These are phyloP conservation scores for Cliona cf. orientalis DNA, from an alignment of 37 sponge, comb jelly and placozoan species.

Conservation along the genomic window DNA sequence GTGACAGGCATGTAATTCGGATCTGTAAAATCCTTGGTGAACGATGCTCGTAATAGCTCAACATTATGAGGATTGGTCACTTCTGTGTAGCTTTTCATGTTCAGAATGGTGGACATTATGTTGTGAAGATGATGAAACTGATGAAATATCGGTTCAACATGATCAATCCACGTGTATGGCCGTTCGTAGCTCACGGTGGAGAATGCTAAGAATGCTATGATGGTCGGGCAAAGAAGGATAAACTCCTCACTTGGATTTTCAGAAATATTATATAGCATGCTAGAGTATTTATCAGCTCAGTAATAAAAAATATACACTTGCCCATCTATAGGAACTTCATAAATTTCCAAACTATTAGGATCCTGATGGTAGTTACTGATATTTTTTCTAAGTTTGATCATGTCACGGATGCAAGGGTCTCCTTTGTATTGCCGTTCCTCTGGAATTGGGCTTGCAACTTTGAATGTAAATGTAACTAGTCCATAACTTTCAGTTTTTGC, in stretches of 20 bases:
- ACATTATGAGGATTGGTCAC: conserved; percentile 34
- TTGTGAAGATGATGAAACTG: conserved; percentile 37
- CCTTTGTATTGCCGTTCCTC: too few relatives aligned
- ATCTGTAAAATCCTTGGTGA: conserved; percentile 15
- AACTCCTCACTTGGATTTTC: too few relatives aligned
- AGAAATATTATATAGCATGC: too few relatives aligned
- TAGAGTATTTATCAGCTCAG: too few relatives aligned
- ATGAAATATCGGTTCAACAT: conserved; percentile 41
- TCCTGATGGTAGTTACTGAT: too few relatives aligned
- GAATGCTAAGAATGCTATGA: background rate
- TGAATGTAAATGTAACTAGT: conserved; percentile 31
- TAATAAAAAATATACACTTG: conserved; percentile 36
- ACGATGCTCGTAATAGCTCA: conserved; percentile 3
- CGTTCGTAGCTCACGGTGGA: background rate
- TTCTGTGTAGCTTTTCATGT: conserved; percentile 36
- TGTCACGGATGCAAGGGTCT: too few relatives aligned
- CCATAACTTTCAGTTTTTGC: conserved; percentile 1
- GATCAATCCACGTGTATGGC: conserved; percentile 36
- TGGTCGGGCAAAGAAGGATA: too few relatives aligned
- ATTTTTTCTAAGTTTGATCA: too few relatives aligned
- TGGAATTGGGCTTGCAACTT: background rate
- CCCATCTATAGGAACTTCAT: conserved; percentile 30
- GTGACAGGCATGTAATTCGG: conserved; percentile 74
- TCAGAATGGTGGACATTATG: conserved; percentile 45
- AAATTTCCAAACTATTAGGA: too few relatives aligned